Percentiles rank a stretch among this genome's conserved stretches.
Conservation (phyloP, 2,797 vertebrate species). For the Todus mexicanus region DNA sequence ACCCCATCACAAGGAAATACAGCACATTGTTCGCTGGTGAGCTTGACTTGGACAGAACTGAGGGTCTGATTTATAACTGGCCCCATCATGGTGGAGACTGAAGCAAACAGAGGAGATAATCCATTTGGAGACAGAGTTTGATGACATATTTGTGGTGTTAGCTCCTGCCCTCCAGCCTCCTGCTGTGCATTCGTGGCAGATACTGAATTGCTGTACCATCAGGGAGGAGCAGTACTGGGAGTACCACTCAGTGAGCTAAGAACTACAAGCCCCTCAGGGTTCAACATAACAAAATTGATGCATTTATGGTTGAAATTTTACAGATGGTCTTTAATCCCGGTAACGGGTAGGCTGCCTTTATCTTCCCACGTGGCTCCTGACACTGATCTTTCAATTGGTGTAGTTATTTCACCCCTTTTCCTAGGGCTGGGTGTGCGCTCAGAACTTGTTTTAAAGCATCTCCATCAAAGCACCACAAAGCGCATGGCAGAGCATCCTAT, state of each 20-base stretch:
- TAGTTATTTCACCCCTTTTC: neutral
- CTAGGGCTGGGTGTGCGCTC: neutral
- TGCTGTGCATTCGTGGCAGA: neutral
- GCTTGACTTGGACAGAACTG: neutral
- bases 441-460: neutral
- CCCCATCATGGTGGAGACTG: neutral
- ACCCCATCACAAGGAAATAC: rapidly evolving
- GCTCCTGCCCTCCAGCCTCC: neutral
- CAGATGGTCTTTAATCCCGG: neutral
- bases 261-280: neutral
- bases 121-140: neutral
- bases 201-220: neutral
- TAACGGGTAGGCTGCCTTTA: neutral
- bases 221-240: neutral
- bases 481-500: neutral
- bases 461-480: rapidly evolving
- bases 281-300: neutral
- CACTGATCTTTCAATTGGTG: neutral
- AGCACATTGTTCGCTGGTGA: neutral
- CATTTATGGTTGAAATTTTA: neutral
- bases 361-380: neutral
- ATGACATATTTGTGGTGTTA: neutral
- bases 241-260: neutral
- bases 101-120: neutral
- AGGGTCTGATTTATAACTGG: neutral